A percentile compares a stretch with the other conserved stretches of the same genome.
Conservation (phyloP, 2,113 vertebrate species). For the Bubalus kerabau region DNA sequence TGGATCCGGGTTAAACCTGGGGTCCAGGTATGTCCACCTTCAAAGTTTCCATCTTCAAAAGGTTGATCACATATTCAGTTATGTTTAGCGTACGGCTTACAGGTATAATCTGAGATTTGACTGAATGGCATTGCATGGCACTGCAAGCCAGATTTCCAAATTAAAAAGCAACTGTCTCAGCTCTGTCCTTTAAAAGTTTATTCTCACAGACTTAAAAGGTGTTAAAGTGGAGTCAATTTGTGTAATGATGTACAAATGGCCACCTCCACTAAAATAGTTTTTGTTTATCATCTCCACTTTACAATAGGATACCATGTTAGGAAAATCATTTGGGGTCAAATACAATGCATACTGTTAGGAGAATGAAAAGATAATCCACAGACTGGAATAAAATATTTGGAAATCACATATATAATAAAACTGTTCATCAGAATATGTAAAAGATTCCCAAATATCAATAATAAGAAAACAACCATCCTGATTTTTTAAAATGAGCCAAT, state of each 20-base stretch:
- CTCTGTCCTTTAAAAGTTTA: not conserved
- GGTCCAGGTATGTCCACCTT: not conserved
- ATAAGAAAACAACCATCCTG: not conserved
- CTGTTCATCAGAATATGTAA: not conserved
- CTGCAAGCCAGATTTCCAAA: not conserved
- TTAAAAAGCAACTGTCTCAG: not conserved
- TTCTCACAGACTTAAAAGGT: not conserved
- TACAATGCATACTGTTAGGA: not conserved
- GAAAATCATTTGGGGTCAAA: not conserved
- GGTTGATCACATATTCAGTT: not conserved
- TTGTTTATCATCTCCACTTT: not conserved
- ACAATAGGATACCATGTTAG: not conserved
- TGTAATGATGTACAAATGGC: not conserved
- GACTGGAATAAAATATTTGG: not conserved
- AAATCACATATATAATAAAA: not conserved
- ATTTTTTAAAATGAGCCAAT: not conserved
- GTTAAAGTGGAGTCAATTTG: not conserved
- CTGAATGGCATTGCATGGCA: not conserved
- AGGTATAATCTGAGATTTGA: not conserved
- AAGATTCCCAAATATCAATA: not conserved
- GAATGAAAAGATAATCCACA: not conserved
- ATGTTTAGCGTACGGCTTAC: not conserved
- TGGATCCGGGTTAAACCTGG: not conserved
- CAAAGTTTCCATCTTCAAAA: not conserved
- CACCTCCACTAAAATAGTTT: not conserved